Percentiles rank a stretch among this genome's conserved stretches.
These are phyloP conservation scores for Drosophila pruinosa DNA, from an alignment of 1,140 invertebrate genomes.

Conservation along the genomic window DNA sequence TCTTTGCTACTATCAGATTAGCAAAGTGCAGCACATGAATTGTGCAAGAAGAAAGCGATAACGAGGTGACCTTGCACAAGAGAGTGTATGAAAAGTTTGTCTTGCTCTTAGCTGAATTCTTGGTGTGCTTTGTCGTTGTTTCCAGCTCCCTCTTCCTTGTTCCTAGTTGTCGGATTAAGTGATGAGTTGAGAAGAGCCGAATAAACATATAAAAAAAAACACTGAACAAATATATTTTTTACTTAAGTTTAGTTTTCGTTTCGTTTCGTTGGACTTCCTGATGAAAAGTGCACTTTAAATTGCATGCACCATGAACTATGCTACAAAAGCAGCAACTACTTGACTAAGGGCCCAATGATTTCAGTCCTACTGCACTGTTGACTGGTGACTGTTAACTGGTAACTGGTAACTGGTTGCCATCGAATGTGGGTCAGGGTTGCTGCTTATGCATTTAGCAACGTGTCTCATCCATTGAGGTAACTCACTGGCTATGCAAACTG, in stretches of 20 bases:
- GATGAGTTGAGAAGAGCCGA: slow-evolving; percentile 49
- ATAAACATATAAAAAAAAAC: slow-evolving; percentile 45
- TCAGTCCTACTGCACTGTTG: too few relatives aligned
- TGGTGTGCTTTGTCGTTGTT: slow-evolving; percentile 25
- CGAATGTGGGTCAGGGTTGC: slow-evolving; percentile 55
- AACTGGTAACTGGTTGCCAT: not conserved
- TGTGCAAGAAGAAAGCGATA: not conserved
- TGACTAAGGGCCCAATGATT: not conserved
- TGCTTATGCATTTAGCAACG: slow-evolving; percentile 64
- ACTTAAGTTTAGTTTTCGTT: slow-evolving; percentile 46
- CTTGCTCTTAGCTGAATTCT: slow-evolving; percentile 15
- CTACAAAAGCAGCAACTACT: slow-evolving; percentile 16
- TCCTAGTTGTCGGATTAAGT: slow-evolving; percentile 62
- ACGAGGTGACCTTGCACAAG: not conserved
- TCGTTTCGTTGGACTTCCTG: slow-evolving; percentile 17
- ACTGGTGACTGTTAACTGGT: not conserved
- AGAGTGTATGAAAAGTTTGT: slow-evolving; percentile 31
- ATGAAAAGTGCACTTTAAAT: slow-evolving; percentile 62
- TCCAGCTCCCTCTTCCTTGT: too few relatives aligned
- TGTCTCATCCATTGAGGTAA: slow-evolving; percentile 42
- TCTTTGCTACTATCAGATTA: not conserved
- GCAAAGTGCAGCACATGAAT: not conserved
- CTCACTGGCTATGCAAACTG: slow-evolving; percentile 33
- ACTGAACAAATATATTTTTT: slow-evolving; percentile 42
- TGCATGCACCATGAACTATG: slow-evolving; percentile 52